A percentile compares a stretch with the other conserved stretches of the same genome.
phyloP scores from a whole-genome alignment of 64 coral and sea anemone species.

The Orbicella faveolata region DNA sequence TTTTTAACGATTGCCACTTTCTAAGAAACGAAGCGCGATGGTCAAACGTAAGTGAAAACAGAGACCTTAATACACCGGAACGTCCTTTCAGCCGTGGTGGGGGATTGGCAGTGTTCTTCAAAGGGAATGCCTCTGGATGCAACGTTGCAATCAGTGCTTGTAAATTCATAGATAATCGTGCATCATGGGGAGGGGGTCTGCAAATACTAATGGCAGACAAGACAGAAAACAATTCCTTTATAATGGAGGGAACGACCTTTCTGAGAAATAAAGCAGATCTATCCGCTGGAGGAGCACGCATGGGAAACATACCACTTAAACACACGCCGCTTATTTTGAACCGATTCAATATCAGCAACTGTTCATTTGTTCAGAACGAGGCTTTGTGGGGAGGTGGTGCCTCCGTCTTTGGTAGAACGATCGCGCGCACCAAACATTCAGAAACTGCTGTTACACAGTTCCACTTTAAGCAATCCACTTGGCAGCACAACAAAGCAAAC shows the following conservation, averaged over 20 bases:
- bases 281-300: constrained; percentile 63
- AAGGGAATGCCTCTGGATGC: constrained; percentile 60
- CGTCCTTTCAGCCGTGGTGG: constrained; percentile 79
- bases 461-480: constrained; percentile 28
- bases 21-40: constrained; percentile 55
- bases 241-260: constrained; percentile 42
- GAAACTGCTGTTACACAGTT: constrained; percentile 21
- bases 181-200: constrained; percentile 77
- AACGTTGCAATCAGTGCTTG: constrained; percentile 55
- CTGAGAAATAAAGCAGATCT: constrained; percentile 55
- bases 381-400: constrained; percentile 68
- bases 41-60: constrained; percentile 22
- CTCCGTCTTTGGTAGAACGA: constrained; percentile 63
- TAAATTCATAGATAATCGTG: constrained; percentile 51
- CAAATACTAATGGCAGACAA: constrained; percentile 38
- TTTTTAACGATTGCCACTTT: constrained; percentile 58
- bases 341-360: constrained; percentile 17
- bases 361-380: constrained; percentile 43
- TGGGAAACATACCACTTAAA: constrained; percentile 33
- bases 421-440: background rate
- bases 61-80: constrained; percentile 21
- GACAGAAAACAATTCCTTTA: constrained; percentile 47
- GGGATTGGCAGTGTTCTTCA: constrained; percentile 61
- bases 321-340: background rate
- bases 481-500: constrained; percentile 55